Evolutionary conservation across 2,113 vertebrate genomes (phyloP).

Genomic region (Lipotes vexillifer): DNA sequence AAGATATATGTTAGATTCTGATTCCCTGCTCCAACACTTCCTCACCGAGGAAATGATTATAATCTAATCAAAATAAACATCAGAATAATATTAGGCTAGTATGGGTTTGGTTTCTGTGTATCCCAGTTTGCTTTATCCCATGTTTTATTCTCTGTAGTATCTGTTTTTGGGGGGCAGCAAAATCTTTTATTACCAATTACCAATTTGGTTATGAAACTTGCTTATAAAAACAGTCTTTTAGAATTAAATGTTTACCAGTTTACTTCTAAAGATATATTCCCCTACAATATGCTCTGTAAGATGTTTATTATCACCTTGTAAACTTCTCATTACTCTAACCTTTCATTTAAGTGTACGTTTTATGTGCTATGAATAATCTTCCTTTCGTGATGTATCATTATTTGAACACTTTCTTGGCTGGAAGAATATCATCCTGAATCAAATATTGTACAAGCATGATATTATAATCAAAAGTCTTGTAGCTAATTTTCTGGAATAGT

Average conservation of each 20-base stretch:
- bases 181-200: not conserved
- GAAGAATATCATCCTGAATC: not conserved
- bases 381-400: not conserved
- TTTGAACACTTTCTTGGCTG: not conserved
- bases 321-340: not conserved
- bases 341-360: not conserved
- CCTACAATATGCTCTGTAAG: not conserved
- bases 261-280: not conserved
- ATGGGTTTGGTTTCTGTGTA: not conserved
- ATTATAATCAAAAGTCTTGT: not conserved
- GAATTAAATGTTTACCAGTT: not conserved
- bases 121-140: not conserved
- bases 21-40: not conserved
- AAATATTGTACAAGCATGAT: not conserved
- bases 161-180: not conserved
- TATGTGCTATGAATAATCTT: not conserved
- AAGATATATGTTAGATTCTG: not conserved
- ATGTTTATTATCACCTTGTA: not conserved
- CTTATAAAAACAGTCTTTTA: not conserved
- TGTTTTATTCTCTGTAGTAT: not conserved
- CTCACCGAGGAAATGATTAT: not conserved
- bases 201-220: not conserved
- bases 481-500: not conserved
- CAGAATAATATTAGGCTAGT: not conserved
- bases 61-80: not conserved